Base-by-base conservation (phyloP, 2,797 vertebrate genomes). In the Synaphobranchus kaupii region DNA sequence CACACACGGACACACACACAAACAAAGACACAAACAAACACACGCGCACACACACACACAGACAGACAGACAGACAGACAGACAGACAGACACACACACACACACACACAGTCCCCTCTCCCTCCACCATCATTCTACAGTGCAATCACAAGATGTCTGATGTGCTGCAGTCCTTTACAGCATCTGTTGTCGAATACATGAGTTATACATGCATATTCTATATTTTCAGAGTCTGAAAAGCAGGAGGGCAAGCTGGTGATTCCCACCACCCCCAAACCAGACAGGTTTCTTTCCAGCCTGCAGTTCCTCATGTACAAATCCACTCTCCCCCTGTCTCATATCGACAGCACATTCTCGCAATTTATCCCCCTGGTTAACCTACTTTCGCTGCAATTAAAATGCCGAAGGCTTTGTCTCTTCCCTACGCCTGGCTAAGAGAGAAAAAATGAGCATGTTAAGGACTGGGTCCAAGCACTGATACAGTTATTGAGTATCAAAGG, bases 301-400 rank as follows among this genome's bases (percentile, higher is more conserved):
- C 54, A 83, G 84, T 85, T 86, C 84, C 78, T 89, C 39, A 31
- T 73, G 83, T 86, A 34, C 48, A 68, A 78, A 76, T 48, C n/a
- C 50, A 8, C 83, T 22, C 50, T 84, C 86, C 84, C 28, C 83
- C 84, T 81, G 84, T 85, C 60, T 80, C 78, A 82, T 88, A 90
- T 90, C 84, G 84, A 89, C 88, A 86, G 87, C 89, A 88, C 90
- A 89, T 90, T 81, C 82, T 89, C 83, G 85, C 87, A 87, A 90
- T 90, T 86, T 89, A 89, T 91, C 88, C 88, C 87, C 86, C 90
- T 90, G 90, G 87, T 91, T 90, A 92, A 92, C 92, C 88, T 92
- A 92, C 91, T 92, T 92, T 92, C 87, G 90, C 87, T 44, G 85
- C 89, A 89, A 87, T 90, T 90, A 89, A 89, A 88, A 88, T 86